Evolutionary conservation across 2,797 vertebrate species (phyloP).

Genomic region (Eurystomus glaucurus): DNA sequence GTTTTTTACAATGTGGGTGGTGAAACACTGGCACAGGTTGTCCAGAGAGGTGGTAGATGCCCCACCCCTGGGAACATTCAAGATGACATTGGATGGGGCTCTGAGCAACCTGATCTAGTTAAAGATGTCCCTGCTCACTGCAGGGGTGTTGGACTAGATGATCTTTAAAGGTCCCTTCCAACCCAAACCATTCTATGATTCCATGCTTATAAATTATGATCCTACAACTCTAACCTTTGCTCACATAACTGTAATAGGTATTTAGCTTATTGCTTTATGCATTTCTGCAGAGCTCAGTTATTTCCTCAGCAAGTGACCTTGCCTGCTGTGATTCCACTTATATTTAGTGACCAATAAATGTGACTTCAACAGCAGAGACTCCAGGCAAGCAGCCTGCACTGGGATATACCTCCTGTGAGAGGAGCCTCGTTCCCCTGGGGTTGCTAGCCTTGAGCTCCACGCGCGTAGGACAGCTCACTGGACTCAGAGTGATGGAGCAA

Average conservation of each 20-base stretch:
- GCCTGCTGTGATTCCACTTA: not conserved
- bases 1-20: no score
- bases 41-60: no score
- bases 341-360: not conserved
- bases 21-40: no score
- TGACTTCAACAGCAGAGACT: rapidly evolving
- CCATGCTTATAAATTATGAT: not conserved
- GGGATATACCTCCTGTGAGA: rapidly evolving
- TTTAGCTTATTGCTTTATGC: not conserved
- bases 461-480: rapidly evolving
- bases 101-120: no score
- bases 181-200: not conserved
- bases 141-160: no score
- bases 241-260: not conserved
- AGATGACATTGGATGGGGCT: no score
- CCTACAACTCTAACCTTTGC: not conserved
- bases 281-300: not conserved
- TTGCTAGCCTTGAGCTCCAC: not conserved
- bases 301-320: not conserved
- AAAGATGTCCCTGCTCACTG: no score
- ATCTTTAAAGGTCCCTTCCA: no score
- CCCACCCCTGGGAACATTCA: no score
- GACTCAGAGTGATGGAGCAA: not conserved
- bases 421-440: rapidly evolving
- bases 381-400: not conserved